Conservation (phyloP, 92 coral and sea anemone species). For the Epizoanthus illoricatus region DNA sequence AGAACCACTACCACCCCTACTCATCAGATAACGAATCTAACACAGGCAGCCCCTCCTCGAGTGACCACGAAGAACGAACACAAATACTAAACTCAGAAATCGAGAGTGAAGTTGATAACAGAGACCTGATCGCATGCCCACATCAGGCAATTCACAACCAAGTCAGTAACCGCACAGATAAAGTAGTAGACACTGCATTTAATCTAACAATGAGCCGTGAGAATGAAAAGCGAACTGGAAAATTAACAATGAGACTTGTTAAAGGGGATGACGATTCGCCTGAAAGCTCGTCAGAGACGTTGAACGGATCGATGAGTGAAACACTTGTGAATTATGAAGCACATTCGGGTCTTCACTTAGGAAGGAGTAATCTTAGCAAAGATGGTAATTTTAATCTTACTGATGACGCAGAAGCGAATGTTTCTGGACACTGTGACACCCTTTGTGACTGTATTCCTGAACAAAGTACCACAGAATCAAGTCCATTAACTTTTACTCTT, state of each 20-base stretch:
- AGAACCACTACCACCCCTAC: conserved; percentile 13
- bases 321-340: background rate
- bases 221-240: background rate
- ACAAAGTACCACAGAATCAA: too few species aligned
- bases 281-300: background rate
- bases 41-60: conserved; percentile 16
- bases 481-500: too few species aligned
- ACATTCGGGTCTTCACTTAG: background rate
- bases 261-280: background rate
- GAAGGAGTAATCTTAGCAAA: background rate
- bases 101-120: conserved; percentile 13
- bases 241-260: background rate
- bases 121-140: background rate
- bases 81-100: background rate
- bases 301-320: background rate
- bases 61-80: conserved; percentile 22
- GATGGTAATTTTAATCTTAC: background rate
- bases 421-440: background rate
- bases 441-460: background rate
- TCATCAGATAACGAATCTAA: conserved; percentile 21
- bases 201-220: background rate
- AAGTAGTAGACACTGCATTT: background rate
- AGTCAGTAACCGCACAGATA: background rate
- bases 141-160: background rate
- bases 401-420: background rate